Base-by-base conservation (phyloP, 1,140 invertebrate species). In the Drosophila bocqueti region DNA sequence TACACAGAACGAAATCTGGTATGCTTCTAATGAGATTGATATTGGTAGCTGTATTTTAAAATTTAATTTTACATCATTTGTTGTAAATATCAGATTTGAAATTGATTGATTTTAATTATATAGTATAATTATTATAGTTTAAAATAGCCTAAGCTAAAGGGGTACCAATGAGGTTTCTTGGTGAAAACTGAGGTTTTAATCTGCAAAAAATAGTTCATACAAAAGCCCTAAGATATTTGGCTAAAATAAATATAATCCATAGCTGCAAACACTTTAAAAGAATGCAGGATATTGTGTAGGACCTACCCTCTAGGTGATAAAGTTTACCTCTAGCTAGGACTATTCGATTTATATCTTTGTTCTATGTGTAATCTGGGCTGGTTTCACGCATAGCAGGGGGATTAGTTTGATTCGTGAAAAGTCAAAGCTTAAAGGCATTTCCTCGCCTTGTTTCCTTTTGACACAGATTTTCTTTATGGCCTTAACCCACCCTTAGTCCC, bases 381-480 rank as follows among this genome's bases (percentile, higher is more conserved):
- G 34, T 46, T 31, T 67, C 65, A 47, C 60, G 45, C 60, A 49
- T 49, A n/a, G 60, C 60, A 7, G n/a, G 59, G 64, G 64, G 40
- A 40, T 71, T 71, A 68, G 42, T 67, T 54, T 50, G 45, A 64
- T 68, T 79, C 46, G 79, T 78, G 64, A 68, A 84, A 84, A 83
- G 81, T 81, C 82, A 77, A 84, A 73, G 72, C 59, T 65, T 78
- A 46, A 34, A 54, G 62, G 64, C 54, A 71, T 79, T 79, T 65
- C 43, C 40, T 64, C 71, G 54, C 50, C 72, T 73, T 72, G 69
- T 47, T 67, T 73, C 72, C 36, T 54, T 69, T 75, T 57, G 76
- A 64, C 76, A 78, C 81, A 83, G 80, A 82, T 84, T 84, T 84
- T 77, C 59, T 77, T 78, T 69, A 79, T 79, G 69, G 77, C 68